phyloP scores from a whole-genome alignment of 2,888 invertebrate genomes.

The Liopterus haemorrhoidalis region DNA sequence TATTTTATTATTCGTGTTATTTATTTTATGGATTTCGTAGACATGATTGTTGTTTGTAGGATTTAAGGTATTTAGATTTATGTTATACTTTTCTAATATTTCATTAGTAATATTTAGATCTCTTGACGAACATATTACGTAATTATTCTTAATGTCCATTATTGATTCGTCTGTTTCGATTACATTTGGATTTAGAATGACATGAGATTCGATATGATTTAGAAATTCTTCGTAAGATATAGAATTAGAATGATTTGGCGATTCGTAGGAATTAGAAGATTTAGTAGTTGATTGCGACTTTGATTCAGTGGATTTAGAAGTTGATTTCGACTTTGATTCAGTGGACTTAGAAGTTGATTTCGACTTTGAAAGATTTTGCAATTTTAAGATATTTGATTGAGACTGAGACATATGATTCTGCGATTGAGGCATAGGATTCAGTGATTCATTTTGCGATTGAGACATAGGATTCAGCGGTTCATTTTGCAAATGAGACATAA shows the following conservation, averaged over 20 bases:
- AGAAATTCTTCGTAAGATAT: conserved; percentile 4
- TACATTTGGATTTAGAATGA: conserved; percentile 7
- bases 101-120: conserved; percentile 3
- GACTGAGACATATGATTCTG: no score
- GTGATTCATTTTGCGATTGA: no score
- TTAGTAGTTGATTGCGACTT: conserved; percentile 9
- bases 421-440: no score
- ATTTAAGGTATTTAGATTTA: conserved; percentile 1
- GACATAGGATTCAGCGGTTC: no score
- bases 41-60: neutral
- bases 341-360: no score
- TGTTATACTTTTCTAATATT: neutral
- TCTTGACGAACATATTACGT: conserved; percentile 2
- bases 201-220: neutral
- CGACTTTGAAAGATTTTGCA: no score
- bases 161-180: conserved; percentile 3
- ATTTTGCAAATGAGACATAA: no score
- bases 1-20: conserved; percentile 1
- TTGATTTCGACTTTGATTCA: no score
- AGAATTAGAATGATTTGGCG: no score
- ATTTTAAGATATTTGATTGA: no score
- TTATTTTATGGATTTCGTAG: neutral
- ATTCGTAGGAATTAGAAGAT: neutral
- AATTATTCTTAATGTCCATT: conserved; percentile 11
- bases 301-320: conserved; percentile 1